These are phyloP conservation scores for Eumaeus atala DNA, from an alignment of 1,140 invertebrate species.

Conservation along the genomic window DNA sequence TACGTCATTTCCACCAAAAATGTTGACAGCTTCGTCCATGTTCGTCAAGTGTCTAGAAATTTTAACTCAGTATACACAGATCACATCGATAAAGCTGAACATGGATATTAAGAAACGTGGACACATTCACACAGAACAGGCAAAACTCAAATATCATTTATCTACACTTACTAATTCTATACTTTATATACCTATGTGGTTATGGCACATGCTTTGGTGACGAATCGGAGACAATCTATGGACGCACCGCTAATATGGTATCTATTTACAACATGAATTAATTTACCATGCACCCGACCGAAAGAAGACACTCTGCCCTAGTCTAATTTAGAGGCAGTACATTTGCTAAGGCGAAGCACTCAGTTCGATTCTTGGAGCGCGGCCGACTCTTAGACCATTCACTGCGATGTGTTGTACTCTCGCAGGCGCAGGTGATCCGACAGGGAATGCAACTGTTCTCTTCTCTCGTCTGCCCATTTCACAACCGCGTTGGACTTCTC, in stretches of 20 bases:
- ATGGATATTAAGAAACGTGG: no score
- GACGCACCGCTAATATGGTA: conserved; percentile 20
- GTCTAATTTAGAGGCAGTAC: conserved; percentile 37
- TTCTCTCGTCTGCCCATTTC: conserved; percentile 51
- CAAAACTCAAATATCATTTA: conserved; percentile 23
- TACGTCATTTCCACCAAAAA: conserved; percentile 4
- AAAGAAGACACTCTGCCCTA: conserved; percentile 43
- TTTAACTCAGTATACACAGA: no score
- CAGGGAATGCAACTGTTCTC: conserved; percentile 41
- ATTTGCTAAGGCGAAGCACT: conserved; percentile 47
- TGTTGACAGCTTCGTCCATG: no score
- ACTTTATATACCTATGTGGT: conserved; percentile 28
- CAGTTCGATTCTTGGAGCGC: conserved; percentile 40
- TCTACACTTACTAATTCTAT: conserved; percentile 30
- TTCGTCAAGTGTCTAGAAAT: no score
- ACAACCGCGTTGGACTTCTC: conserved; percentile 44
- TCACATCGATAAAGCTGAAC: no score
- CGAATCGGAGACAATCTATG: conserved; percentile 7
- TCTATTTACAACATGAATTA: conserved; percentile 43
- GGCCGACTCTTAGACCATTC: conserved; percentile 27
- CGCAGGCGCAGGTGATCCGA: conserved; percentile 52
- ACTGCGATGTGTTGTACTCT: conserved; percentile 51
- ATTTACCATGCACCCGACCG: conserved; percentile 32
- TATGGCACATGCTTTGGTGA: conserved; percentile 22
- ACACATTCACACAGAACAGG: conserved; percentile 26